phyloP scores from a whole-genome alignment of 2,797 vertebrate species.

The Gobionotothen gibberifrons region DNA sequence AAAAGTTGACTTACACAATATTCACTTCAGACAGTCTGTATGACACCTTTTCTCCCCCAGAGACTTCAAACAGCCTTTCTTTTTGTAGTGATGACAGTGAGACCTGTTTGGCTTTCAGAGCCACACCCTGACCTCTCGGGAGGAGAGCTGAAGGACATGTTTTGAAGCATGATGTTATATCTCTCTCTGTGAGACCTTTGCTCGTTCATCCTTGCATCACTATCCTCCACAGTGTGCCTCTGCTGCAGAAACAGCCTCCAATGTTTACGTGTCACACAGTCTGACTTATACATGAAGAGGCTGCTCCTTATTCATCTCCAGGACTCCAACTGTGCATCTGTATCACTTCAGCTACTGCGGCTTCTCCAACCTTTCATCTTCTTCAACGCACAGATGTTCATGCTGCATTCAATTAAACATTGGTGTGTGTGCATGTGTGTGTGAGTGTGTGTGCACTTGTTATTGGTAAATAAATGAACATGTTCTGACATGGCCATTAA shows the following conservation, averaged over 20 bases:
- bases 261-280: slow-evolving; percentile 72
- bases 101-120: slow-evolving; percentile 54
- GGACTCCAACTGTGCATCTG: slow-evolving; percentile 62
- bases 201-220: slow-evolving; percentile 56
- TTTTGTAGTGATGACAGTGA: slow-evolving; percentile 26
- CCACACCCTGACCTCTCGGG: slow-evolving; percentile 55
- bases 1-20: neutral
- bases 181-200: slow-evolving; percentile 55
- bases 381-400: slow-evolving; percentile 45
- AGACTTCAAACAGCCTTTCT: neutral
- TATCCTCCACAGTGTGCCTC: slow-evolving; percentile 44
- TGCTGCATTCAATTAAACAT: slow-evolving; percentile 32
- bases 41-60: neutral
- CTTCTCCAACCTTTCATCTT: slow-evolving; percentile 65
- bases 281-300: slow-evolving; percentile 81
- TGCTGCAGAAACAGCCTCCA: slow-evolving; percentile 59
- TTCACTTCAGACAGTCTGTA: neutral
- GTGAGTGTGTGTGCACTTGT: neutral
- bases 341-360: slow-evolving; percentile 59
- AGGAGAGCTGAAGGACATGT: slow-evolving; percentile 62
- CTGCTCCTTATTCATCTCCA: slow-evolving; percentile 75
- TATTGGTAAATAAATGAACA: too few relatives aligned
- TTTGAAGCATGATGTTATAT: slow-evolving; percentile 63
- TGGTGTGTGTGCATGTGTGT: slow-evolving; percentile 8
- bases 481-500: too few relatives aligned